A percentile compares a stretch with the other conserved stretches of the same genome.
Evolutionary conservation across 1,140 invertebrate species (phyloP).

Genomic region (Nomia melanderi): DNA sequence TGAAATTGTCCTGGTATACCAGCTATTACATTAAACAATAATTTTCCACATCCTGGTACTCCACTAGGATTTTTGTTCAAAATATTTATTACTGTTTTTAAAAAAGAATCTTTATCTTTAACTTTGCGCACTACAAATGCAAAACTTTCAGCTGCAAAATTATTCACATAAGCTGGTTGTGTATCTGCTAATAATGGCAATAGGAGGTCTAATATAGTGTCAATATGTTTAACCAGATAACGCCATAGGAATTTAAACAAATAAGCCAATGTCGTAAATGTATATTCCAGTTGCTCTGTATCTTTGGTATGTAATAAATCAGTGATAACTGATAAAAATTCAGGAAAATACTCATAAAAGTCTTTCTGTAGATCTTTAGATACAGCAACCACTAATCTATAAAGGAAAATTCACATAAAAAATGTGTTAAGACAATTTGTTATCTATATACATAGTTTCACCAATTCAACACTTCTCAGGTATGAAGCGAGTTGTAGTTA

Average conservation of each 20-base stretch:
- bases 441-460: not conserved
- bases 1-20: slow-evolving; percentile 92
- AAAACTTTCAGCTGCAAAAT: slow-evolving; percentile 97
- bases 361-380: slow-evolving; percentile 92
- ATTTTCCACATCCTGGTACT: slow-evolving; percentile 87
- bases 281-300: slow-evolving; percentile 90
- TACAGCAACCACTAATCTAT: slow-evolving; percentile 90
- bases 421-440: not conserved
- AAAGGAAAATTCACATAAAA: slow-evolving; percentile 70
- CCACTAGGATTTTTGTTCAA: slow-evolving; percentile 85
- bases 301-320: slow-evolving; percentile 89
- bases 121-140: slow-evolving; percentile 95
- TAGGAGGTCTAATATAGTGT: slow-evolving; percentile 87
- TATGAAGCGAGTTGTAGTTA: not conserved
- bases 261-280: slow-evolving; percentile 91
- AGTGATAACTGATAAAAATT: slow-evolving; percentile 86
- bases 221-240: slow-evolving; percentile 90
- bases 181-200: slow-evolving; percentile 87
- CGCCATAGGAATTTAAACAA: slow-evolving; percentile 94
- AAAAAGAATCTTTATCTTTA: slow-evolving; percentile 88
- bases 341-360: slow-evolving; percentile 91
- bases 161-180: slow-evolving; percentile 90
- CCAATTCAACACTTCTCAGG: no score
- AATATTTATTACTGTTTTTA: slow-evolving; percentile 86
- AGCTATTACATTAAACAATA: slow-evolving; percentile 92